Conservation (phyloP, 2,888 invertebrate genomes). For the Orthonychiurus folsomi region DNA sequence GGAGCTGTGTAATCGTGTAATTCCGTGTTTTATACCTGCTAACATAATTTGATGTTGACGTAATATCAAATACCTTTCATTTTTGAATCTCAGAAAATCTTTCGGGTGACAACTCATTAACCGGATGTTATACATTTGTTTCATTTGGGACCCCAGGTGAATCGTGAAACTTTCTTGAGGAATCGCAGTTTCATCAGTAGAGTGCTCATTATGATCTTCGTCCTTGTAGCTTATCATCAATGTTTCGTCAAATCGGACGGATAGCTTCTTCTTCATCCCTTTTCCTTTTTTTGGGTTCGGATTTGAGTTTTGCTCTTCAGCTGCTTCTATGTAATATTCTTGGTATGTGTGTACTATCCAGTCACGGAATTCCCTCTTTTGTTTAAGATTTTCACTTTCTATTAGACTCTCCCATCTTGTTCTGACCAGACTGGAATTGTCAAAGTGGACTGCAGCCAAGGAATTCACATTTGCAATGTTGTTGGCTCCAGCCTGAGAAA, state of each 20-base stretch:
- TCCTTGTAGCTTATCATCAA: conserved; percentile 42
- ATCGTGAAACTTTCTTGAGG: conserved; percentile 96
- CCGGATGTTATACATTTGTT: conserved; percentile 95
- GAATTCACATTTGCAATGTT: conserved; percentile 79
- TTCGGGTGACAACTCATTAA: conserved; percentile 76
- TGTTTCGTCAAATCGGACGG: conserved; percentile 39
- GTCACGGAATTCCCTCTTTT: conserved; percentile 74
- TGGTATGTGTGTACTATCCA: conserved; percentile 78
- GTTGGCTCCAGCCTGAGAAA: conserved; percentile 65
- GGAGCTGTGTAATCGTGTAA: conserved; percentile 23
- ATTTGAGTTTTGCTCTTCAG: conserved; percentile 21
- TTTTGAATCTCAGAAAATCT: conserved; percentile 52
- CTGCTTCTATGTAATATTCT: conserved; percentile 55
- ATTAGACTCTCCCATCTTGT: conserved; percentile 69
- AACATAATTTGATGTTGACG: not conserved
- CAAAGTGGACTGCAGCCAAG: conserved; percentile 63
- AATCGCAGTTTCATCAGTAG: conserved; percentile 42
- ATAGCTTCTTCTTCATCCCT: conserved; percentile 33
- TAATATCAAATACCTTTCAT: conserved; percentile 29
- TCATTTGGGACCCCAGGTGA: conserved; percentile 93
- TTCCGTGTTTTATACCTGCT: not conserved
- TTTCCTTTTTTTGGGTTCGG: conserved; percentile 17
- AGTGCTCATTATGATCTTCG: conserved; percentile 42
- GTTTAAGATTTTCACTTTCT: conserved; percentile 72
- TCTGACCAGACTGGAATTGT: conserved; percentile 71